Evolutionary conservation across 2,888 invertebrate genomes (phyloP).

Genomic region (Perdita meconis): DNA sequence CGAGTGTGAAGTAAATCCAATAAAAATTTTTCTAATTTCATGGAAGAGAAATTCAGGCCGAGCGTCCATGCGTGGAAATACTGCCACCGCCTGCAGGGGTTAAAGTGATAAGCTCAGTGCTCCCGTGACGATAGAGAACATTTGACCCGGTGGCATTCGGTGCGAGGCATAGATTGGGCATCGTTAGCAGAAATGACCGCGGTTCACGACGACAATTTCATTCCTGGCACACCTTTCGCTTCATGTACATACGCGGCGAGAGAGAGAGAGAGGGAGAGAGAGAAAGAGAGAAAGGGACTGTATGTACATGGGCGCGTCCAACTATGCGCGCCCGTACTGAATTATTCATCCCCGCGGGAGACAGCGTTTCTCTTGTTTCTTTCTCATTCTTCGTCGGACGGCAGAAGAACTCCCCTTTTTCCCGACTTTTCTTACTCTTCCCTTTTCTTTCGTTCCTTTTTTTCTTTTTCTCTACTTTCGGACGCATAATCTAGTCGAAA

Average conservation of each 20-base stretch:
- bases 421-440: constrained; percentile 15
- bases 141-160: constrained; percentile 11
- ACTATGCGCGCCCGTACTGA: constrained; percentile 78
- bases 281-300: too few species aligned
- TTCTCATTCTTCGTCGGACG: constrained; percentile 30
- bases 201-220: constrained; percentile 73
- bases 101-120: too few species aligned
- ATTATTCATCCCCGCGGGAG: constrained; percentile 79
- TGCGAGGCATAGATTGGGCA: constrained; percentile 35
- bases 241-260: constrained; percentile 59
- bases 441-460: neutral
- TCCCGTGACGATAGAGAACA: neutral
- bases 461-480: neutral
- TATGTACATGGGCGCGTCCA: constrained; percentile 81
- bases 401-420: constrained; percentile 13
- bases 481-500: constrained; percentile 12
- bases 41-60: too few species aligned
- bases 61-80: too few species aligned
- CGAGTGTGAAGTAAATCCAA: too few species aligned
- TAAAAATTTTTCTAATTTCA: too few species aligned
- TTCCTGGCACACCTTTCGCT: constrained; percentile 77
- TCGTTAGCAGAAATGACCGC: constrained; percentile 54
- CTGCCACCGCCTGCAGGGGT: too few species aligned
- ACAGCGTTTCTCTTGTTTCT: constrained; percentile 64
- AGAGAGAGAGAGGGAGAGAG: constrained; percentile 37